A percentile compares a stretch with the other conserved stretches of the same genome.
These are phyloP conservation scores for Remorina albescens DNA, from an alignment of 2,797 vertebrate species.

Conservation along the genomic window DNA sequence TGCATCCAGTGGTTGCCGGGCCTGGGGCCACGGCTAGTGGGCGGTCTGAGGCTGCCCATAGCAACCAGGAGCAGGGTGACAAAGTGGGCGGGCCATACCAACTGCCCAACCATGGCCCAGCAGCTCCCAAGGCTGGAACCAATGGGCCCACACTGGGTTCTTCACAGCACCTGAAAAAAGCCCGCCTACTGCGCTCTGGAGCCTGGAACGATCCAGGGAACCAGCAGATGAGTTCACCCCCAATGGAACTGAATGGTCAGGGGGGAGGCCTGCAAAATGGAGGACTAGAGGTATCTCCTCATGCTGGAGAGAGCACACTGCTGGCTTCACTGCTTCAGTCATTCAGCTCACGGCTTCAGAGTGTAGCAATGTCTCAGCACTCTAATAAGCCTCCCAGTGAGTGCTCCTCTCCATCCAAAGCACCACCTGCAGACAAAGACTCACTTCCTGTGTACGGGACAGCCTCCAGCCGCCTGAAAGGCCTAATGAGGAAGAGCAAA, in stretches of 20 bases:
- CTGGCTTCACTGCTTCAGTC: constrained; percentile 98
- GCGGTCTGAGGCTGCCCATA: constrained; percentile 89
- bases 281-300: constrained; percentile 90
- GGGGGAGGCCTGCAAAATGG: constrained; percentile 90
- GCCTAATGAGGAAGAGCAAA: constrained; percentile 95
- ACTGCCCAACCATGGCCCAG: constrained; percentile 89
- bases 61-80: constrained; percentile 90
- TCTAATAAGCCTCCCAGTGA: constrained; percentile 84
- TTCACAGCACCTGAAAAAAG: constrained; percentile 96
- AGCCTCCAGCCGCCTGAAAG: constrained; percentile 95
- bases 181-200: constrained; percentile 93
- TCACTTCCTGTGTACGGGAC: constrained; percentile 91
- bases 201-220: constrained; percentile 92
- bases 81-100: constrained; percentile 87
- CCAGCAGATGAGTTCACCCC: constrained; percentile 88
- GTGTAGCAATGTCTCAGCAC: constrained; percentile 96
- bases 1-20: constrained; percentile 98
- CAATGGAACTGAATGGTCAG: constrained; percentile 91
- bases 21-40: constrained; percentile 92
- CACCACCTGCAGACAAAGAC: constrained; percentile 88
- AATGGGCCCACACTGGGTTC: constrained; percentile 87
- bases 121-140: constrained; percentile 81
- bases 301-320: constrained; percentile 95
- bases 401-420: constrained; percentile 81
- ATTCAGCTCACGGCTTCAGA: constrained; percentile 97